Base-by-base conservation (phyloP, 2,113 vertebrate genomes). In the Xenopus borealis region DNA sequence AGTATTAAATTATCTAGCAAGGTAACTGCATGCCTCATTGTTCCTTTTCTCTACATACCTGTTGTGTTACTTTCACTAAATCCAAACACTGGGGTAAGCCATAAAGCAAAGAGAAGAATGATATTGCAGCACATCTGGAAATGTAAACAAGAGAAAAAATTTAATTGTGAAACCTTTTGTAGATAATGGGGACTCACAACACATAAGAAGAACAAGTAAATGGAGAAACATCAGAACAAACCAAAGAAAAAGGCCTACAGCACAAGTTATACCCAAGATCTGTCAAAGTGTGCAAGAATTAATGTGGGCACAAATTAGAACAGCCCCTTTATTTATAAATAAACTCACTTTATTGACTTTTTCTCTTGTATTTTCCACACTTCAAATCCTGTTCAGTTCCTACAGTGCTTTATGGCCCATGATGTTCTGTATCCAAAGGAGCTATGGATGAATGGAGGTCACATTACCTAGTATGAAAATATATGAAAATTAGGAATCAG, bases 1-100 rank as follows among this genome's bases (percentile, higher is more conserved):
- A 3, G 33, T 40, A 6, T 40, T 40, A 9, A 7, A 9, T 9
- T 40, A 2, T 40, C 6, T 6, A 40, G 33, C 33, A 40, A 40
- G 8, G 5, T 40, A 40, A 6, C 5, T 40, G 5, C 33, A 40
- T 40, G 33, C 5, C 8, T 40, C 33, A 40, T 40, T 40, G 33
- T 40, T 40, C 1, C 33, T 27, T 61, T 61, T 62, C 44, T 1
- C 14, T 7, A 16, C 72, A 69, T 20, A 75, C 73, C 73, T 75
- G 73, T 75, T 69, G 66, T 75, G 73, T 40, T 75, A 58, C 68
- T 75, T 13, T 69, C 30, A 47, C 7, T 4, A 19, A n/a, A 47
- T 62, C 66, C 73, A 55, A 62, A 69, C 18, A 62, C 73, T 14
- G 57, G 58, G 53, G 73, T 50, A 23, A 75, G 58, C 65, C 57